Evolutionary conservation across 2,113 vertebrate genomes (phyloP).

Genomic region (Hoplias malabaricus): DNA sequence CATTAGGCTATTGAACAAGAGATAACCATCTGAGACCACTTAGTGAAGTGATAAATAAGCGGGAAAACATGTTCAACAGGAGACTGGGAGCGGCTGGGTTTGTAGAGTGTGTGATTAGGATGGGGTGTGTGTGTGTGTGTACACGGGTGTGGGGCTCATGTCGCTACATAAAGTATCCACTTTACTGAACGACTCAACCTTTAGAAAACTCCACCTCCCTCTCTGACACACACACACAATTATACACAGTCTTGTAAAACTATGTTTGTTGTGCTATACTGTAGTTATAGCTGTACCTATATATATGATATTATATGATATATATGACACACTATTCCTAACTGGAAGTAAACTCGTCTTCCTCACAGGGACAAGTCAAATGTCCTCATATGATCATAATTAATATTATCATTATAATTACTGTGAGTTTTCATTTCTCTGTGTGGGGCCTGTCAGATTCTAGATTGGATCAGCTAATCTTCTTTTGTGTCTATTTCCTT

Average conservation of each 20-base stretch:
- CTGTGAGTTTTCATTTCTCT: too few species aligned
- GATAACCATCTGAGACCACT: slow-evolving; percentile 18
- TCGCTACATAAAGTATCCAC: slow-evolving; percentile 27
- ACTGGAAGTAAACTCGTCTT: too few species aligned
- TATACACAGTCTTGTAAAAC: not conserved
- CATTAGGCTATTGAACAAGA: slow-evolving; percentile 15
- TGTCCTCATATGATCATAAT: too few species aligned
- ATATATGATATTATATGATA: too few species aligned
- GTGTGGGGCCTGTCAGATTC: too few species aligned
- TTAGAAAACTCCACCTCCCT: slow-evolving; percentile 23
- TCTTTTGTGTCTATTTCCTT: too few species aligned
- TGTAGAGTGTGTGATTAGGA: not conserved
- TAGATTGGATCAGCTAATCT: too few species aligned
- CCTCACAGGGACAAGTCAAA: too few species aligned
- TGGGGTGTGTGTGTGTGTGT: slow-evolving; percentile 16
- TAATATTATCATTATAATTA: too few species aligned
- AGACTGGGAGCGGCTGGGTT: not conserved
- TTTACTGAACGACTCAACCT: slow-evolving; percentile 29
- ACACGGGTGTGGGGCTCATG: not conserved
- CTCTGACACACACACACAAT: not conserved
- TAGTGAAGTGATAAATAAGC: slow-evolving; percentile 2
- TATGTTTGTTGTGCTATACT: not conserved
- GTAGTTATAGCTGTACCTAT: too few species aligned
- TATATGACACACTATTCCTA: too few species aligned
- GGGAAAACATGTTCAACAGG: not conserved